Percentiles rank a stretch among this genome's conserved stretches.
Evolutionary conservation across 2,113 vertebrate species (phyloP).

Genomic region (Rhinichthys klamathensis): DNA sequence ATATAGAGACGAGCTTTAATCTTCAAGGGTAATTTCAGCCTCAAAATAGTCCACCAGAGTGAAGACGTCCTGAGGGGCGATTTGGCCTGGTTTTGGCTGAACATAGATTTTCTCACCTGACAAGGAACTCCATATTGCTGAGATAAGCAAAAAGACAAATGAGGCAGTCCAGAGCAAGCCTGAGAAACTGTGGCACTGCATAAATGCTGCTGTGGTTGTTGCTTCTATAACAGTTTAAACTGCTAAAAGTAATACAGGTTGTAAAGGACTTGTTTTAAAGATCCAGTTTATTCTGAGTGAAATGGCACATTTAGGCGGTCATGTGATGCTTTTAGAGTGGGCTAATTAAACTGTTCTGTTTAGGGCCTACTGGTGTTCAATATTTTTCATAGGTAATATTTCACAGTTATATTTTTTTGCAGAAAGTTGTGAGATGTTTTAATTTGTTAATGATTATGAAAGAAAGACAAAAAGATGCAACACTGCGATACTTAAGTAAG

Average conservation of each 20-base stretch:
- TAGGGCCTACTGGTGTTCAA: too few species aligned
- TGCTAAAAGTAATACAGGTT: not conserved
- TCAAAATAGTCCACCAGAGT: slow-evolving; percentile 41
- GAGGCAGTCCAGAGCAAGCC: slow-evolving; percentile 21
- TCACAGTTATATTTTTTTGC: too few species aligned
- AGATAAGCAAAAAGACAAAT: slow-evolving; percentile 45
- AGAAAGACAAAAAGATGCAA: not conserved
- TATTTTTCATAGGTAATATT: too few species aligned
- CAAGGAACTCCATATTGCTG: slow-evolving; percentile 52
- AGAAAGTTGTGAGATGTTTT: too few species aligned
- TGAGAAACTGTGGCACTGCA: slow-evolving; percentile 25
- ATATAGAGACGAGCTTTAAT: slow-evolving; percentile 49
- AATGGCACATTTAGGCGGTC: too few species aligned
- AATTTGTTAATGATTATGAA: not conserved
- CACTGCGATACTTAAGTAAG: not conserved
- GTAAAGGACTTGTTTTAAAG: too few species aligned
- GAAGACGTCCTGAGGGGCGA: slow-evolving; percentile 48
- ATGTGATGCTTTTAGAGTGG: too few species aligned
- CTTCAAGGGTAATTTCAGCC: slow-evolving; percentile 57
- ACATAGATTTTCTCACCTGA: slow-evolving; percentile 58
- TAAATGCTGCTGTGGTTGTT: not conserved
- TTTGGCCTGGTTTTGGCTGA: slow-evolving; percentile 55
- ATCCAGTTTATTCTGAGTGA: too few species aligned
- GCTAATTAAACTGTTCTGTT: too few species aligned
- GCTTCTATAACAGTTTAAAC: slow-evolving; percentile 1